Evolutionary conservation across 2,888 invertebrate genomes (phyloP).

Genomic region (Lasiommata megera): DNA sequence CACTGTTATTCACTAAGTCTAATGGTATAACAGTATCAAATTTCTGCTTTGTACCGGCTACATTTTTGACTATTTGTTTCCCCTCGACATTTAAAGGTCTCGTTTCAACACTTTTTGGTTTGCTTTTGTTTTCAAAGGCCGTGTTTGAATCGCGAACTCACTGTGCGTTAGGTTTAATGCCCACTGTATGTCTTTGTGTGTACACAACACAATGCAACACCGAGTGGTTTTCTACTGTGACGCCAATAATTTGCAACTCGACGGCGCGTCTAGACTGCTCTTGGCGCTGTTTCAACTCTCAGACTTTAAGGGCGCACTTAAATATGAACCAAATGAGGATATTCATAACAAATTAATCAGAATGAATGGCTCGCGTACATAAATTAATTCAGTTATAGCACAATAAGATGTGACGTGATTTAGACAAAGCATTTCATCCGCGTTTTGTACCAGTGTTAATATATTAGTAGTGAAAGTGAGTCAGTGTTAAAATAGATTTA

Average conservation of each 20-base stretch:
- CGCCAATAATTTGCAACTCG: conserved; percentile 48
- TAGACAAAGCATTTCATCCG: neutral
- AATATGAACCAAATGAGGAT: conserved; percentile 44
- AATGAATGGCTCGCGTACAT: conserved; percentile 20
- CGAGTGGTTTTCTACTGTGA: conserved; percentile 48
- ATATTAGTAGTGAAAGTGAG: no score
- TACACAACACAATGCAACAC: conserved; percentile 47
- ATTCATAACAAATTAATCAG: conserved; percentile 40
- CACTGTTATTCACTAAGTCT: conserved; percentile 41
- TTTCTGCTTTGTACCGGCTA: conserved; percentile 40
- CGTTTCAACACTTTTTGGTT: conserved; percentile 38
- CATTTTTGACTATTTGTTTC: conserved; percentile 52
- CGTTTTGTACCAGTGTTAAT: neutral
- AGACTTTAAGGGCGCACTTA: conserved; percentile 43
- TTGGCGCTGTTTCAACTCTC: conserved; percentile 65
- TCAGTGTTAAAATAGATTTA: no score
- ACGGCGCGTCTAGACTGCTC: conserved; percentile 48
- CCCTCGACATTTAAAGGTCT: conserved; percentile 42
- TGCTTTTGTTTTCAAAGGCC: conserved; percentile 47
- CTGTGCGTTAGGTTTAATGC: conserved; percentile 14
- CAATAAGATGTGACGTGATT: neutral
- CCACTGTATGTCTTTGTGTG: conserved; percentile 24
- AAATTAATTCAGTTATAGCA: neutral
- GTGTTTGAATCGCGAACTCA: conserved; percentile 45
- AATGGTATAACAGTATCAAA: conserved; percentile 37